Conservation (phyloP, 2,888 invertebrate genomes). For the Tetropium fuscum region DNA sequence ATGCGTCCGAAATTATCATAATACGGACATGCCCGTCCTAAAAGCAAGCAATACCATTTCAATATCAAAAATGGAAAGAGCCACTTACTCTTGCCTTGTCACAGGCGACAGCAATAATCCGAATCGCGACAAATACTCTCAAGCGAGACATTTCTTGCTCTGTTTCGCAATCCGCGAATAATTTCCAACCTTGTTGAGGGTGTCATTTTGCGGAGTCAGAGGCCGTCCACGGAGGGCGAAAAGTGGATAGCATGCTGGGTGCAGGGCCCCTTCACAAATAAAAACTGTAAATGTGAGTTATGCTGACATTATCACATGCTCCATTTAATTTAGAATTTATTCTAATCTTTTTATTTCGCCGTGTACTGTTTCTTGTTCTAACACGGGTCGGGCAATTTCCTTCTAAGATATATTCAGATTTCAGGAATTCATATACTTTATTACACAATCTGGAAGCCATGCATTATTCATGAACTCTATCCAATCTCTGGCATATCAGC, state of each 20-base stretch:
- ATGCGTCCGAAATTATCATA: constrained; percentile 64
- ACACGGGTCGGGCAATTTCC: constrained; percentile 41
- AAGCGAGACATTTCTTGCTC: constrained; percentile 15
- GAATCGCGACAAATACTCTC: constrained; percentile 40
- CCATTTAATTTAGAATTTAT: constrained; percentile 66
- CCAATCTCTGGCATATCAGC: constrained; percentile 34
- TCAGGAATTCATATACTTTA: constrained; percentile 26
- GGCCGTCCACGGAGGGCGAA: constrained; percentile 27
- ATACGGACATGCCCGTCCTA: constrained; percentile 46
- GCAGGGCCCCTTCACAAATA: constrained; percentile 22
- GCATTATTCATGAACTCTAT: constrained; percentile 37
- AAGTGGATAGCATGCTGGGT: constrained; percentile 28
- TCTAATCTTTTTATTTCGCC: constrained; percentile 52
- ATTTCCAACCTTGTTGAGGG: constrained; percentile 34
- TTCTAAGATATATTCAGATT: constrained; percentile 17
- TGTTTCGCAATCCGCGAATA: constrained; percentile 33
- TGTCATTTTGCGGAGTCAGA: constrained; percentile 27
- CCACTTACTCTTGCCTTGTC: constrained; percentile 48
- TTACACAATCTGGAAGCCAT: constrained; percentile 22
- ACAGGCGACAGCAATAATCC: constrained; percentile 26
- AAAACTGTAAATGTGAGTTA: constrained; percentile 65
- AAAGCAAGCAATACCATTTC: constrained; percentile 44
- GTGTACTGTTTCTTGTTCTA: constrained; percentile 33
- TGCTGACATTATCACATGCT: constrained; percentile 65
- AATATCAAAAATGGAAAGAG: constrained; percentile 55